phyloP scores from a whole-genome alignment of 2,797 vertebrate species.

The Ctenochaetus hawaiiensis region DNA sequence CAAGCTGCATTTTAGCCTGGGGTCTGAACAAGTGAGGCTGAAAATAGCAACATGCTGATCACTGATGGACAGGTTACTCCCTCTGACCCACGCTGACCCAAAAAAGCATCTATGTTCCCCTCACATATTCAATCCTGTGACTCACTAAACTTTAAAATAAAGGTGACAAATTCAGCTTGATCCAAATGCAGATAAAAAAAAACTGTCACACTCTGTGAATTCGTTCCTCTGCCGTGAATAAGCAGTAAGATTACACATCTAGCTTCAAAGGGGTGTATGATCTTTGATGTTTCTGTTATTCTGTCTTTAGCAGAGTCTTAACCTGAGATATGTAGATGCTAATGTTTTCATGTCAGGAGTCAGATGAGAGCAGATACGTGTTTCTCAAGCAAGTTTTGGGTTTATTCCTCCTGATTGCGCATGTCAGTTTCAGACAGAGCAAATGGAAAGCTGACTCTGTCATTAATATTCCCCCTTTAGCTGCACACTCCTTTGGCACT shows the following conservation, averaged over 20 bases:
- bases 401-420: constrained; percentile 14
- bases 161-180: constrained; percentile 8
- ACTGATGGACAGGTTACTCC: constrained; percentile 40
- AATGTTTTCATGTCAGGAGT: background rate
- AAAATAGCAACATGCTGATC: constrained; percentile 73
- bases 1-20: constrained; percentile 42
- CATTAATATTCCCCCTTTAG: constrained; percentile 42
- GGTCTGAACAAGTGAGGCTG: constrained; percentile 57
- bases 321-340: background rate
- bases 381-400: background rate
- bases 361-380: constrained; percentile 2
- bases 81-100: constrained; percentile 2
- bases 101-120: constrained; percentile 34
- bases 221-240: background rate
- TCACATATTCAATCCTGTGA: constrained; percentile 15
- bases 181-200: constrained; percentile 29
- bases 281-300: constrained; percentile 5
- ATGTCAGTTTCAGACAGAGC: constrained; percentile 34
- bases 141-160: constrained; percentile 12
- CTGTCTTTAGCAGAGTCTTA: background rate
- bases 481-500: constrained; percentile 11
- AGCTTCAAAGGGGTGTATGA: background rate
- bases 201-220: constrained; percentile 5
- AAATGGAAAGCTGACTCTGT: constrained; percentile 46
- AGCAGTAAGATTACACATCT: constrained; percentile 8